Conservation (phyloP, 2,888 invertebrate species). For the Micoletzkya japonica region DNA sequence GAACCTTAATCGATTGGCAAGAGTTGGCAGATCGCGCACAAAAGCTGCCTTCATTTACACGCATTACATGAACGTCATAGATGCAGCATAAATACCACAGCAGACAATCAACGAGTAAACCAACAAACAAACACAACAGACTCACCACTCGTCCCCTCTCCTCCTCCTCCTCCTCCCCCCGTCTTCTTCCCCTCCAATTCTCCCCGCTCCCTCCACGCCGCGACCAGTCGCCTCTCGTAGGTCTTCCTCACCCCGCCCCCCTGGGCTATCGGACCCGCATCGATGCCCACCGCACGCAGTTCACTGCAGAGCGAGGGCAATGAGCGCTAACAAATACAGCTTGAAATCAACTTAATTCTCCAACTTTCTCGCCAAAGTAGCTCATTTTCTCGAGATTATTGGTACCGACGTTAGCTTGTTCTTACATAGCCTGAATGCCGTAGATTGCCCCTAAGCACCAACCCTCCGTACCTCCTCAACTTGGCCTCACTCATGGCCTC, state of each 20-base stretch:
- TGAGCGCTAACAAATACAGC: background rate
- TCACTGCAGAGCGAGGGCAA: conserved; percentile 1
- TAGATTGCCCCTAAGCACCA: too few species aligned
- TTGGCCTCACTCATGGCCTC: conserved; percentile 6
- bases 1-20: too few species aligned
- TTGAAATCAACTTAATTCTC: background rate
- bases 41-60: background rate
- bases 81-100: background rate
- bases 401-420: background rate
- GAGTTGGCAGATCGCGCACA: too few species aligned
- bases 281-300: conserved; percentile 1
- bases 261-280: conserved; percentile 21
- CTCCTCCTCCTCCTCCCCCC: too few species aligned
- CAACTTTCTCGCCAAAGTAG: background rate
- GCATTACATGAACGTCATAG: too few species aligned
- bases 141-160: too few species aligned
- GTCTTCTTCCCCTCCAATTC: too few species aligned
- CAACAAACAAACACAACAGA: too few species aligned
- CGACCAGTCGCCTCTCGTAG: conserved; percentile 22
- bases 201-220: background rate
- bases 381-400: background rate
- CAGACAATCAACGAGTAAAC: background rate
- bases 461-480: conserved; percentile 11
- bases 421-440: background rate
- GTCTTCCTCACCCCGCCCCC: conserved; percentile 14